Evolutionary conservation across 2,797 vertebrate species (phyloP).

Genomic region (Apodemus agrarius): DNA sequence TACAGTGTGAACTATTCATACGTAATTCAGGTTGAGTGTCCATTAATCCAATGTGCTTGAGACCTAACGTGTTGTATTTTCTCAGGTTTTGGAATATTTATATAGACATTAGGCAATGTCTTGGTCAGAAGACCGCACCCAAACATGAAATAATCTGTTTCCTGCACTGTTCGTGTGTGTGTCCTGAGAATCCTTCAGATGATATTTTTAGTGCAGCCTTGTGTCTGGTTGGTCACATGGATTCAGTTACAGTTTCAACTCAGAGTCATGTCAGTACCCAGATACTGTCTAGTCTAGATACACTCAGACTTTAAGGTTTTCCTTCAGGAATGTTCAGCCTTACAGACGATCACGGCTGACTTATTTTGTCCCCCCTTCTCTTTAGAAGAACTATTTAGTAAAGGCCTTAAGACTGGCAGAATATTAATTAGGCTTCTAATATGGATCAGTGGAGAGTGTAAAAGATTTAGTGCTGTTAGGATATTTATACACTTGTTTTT

Average conservation of each 20-base stretch:
- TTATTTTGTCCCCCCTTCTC: constrained; percentile 10
- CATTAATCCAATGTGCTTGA: neutral
- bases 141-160: neutral
- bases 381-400: neutral
- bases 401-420: constrained; percentile 11
- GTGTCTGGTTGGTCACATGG: neutral
- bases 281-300: too few relatives aligned
- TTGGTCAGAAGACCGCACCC: neutral
- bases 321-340: neutral
- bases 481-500: neutral
- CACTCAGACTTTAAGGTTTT: neutral
- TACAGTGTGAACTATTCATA: neutral
- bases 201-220: neutral
- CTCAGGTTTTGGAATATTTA: neutral
- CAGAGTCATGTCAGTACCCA: neutral
- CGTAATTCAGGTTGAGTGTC: neutral
- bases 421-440: neutral
- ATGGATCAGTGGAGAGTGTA: neutral
- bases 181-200: neutral
- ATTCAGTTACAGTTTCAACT: neutral
- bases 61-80: neutral
- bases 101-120: neutral
- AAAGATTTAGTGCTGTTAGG: neutral
- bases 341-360: neutral
- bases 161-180: neutral